Percentiles rank a stretch among this genome's conserved stretches.
These are phyloP conservation scores for Boloria euphrosyne DNA, from an alignment of 2,888 invertebrate species.

Conservation along the genomic window DNA sequence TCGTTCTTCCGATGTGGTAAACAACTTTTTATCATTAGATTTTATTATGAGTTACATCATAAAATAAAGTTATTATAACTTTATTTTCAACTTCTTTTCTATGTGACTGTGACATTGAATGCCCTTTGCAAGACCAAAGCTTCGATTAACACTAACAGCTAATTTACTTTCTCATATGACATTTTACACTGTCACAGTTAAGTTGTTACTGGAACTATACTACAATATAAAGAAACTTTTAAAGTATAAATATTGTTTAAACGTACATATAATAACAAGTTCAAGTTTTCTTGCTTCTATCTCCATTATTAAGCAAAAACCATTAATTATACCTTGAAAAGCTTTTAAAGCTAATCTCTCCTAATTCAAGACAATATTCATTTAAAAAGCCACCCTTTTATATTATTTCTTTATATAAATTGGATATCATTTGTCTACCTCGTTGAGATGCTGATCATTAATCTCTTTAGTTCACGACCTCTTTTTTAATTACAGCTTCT, in stretches of 20 bases:
- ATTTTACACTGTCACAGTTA: no score
- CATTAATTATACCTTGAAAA: slow-evolving; percentile 41
- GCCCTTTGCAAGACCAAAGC: no score
- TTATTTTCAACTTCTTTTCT: no score
- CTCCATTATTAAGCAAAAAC: slow-evolving; percentile 30
- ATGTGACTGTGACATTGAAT: no score
- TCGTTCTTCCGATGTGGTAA: no score
- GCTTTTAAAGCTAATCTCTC: slow-evolving; percentile 55
- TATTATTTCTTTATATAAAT: slow-evolving; percentile 48
- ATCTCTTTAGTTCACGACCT: slow-evolving; percentile 37
- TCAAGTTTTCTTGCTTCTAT: slow-evolving; percentile 7
- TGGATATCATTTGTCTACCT: slow-evolving; percentile 53
- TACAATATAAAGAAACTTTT: no score
- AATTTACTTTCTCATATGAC: no score
- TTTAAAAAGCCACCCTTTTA: slow-evolving; percentile 48
- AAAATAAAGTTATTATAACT: no score
- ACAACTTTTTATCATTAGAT: no score
- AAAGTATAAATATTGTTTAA: not conserved
- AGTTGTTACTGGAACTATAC: no score
- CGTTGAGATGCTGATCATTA: slow-evolving; percentile 42
- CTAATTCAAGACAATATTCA: slow-evolving; percentile 55
- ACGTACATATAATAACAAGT: not conserved
- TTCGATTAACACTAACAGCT: no score
- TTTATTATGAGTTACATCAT: no score
- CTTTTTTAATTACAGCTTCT: slow-evolving; percentile 25